Evolutionary conservation across 2,113 vertebrate species (phyloP).

Genomic region (Aplodontia rufa): DNA sequence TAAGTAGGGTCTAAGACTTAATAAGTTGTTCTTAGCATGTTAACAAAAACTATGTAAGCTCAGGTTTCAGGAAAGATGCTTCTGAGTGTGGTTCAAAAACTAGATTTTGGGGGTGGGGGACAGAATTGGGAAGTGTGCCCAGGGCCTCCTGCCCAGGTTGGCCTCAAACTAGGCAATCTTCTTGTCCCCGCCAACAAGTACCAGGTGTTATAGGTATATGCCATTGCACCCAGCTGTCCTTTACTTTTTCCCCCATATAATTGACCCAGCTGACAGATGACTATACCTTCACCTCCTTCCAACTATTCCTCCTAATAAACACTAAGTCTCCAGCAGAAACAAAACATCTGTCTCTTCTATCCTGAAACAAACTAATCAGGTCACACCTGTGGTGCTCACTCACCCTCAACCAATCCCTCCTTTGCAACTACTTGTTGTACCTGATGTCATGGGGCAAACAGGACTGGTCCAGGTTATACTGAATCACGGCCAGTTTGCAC

Average conservation of each 20-base stretch:
- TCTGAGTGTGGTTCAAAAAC: not conserved
- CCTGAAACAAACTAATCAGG: not conserved
- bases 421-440: conserved; percentile 81
- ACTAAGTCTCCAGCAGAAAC: not conserved
- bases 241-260: not conserved
- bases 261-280: not conserved
- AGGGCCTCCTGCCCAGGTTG: not conserved
- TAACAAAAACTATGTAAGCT: not conserved
- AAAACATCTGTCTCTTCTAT: not conserved
- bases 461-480: conserved; percentile 97
- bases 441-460: conserved; percentile 98
- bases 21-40: not conserved
- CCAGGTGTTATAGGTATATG: too few relatives aligned
- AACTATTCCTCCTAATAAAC: not conserved
- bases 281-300: not conserved
- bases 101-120: too few relatives aligned
- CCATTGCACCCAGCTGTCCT: not conserved
- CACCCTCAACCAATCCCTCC: not conserved
- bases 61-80: not conserved
- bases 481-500: conserved; percentile 98
- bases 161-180: not conserved
- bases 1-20: not conserved
- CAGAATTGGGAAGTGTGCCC: not conserved
- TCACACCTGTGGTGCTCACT: not conserved
- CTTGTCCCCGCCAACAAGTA: not conserved